phyloP scores from a whole-genome alignment of 2,113 vertebrate genomes.

The Chaetura pelagica region DNA sequence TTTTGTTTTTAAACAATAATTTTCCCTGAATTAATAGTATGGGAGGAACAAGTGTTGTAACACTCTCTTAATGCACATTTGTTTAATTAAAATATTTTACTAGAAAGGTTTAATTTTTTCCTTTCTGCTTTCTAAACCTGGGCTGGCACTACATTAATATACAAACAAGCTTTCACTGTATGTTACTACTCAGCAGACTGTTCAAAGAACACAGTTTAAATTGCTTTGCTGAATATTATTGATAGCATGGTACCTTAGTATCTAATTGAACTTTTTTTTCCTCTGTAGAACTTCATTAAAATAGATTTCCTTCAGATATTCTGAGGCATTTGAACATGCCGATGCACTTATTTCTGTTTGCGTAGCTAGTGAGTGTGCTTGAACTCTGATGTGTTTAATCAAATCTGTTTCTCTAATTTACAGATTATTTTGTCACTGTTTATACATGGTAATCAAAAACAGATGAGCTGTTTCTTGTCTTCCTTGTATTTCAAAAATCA shows the following conservation, averaged over 20 bases:
- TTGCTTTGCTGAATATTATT: neutral
- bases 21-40: neutral
- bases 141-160: neutral
- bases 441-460: neutral
- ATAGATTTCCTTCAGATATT: neutral
- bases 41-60: neutral
- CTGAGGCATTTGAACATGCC: neutral
- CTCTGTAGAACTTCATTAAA: neutral
- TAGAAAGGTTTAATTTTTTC: neutral
- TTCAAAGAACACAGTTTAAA: neutral
- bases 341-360: neutral
- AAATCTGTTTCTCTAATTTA: neutral
- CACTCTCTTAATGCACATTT: neutral
- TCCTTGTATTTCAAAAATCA: neutral
- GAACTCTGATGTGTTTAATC: neutral
- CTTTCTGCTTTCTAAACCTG: neutral
- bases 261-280: neutral
- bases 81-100: neutral
- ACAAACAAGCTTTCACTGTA: neutral
- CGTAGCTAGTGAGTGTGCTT: neutral
- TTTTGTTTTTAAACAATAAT: constrained; percentile 15
- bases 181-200: neutral
- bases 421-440: constrained; percentile 22
- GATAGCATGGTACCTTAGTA: neutral
- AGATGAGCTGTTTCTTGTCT: neutral